A percentile compares a stretch with the other conserved stretches of the same genome.
These are phyloP conservation scores for Eupithecia subumbrata DNA, from an alignment of 2,888 invertebrate genomes.

Conservation along the genomic window DNA sequence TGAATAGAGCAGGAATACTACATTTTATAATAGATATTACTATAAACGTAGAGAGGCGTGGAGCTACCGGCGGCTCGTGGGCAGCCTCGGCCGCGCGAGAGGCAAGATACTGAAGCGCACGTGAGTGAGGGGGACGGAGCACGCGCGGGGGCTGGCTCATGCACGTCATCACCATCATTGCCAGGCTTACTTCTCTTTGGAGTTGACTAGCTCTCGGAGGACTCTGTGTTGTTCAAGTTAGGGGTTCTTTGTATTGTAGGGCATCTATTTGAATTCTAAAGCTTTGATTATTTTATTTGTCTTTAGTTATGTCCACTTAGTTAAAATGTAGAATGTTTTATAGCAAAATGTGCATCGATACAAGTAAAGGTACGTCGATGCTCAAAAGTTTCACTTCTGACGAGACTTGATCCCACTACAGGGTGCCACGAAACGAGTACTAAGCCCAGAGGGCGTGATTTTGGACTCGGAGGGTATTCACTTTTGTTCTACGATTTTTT, in stretches of 20 bases:
- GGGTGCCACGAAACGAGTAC: no score
- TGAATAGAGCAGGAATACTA: no score
- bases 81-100: constrained; percentile 73
- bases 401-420: no score
- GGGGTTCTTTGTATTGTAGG: no score
- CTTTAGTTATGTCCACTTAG: background rate
- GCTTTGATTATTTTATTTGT: no score
- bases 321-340: background rate
- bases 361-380: no score
- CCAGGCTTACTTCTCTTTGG: background rate
- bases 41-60: constrained; percentile 43
- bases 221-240: background rate
- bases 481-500: no score
- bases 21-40: background rate
- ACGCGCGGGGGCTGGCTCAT: constrained; percentile 27
- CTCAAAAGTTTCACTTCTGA: no score
- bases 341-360: background rate
- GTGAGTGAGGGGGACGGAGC: constrained; percentile 65
- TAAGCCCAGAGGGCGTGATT: no score
- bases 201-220: no score
- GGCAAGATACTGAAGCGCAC: constrained; percentile 78
- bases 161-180: background rate
- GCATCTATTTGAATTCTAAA: no score
- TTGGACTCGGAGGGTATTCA: no score
- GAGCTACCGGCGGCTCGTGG: constrained; percentile 70